These are phyloP conservation scores for Ernsta delagoae DNA, from an alignment of 2,888 invertebrate species.

Conservation along the genomic window DNA sequence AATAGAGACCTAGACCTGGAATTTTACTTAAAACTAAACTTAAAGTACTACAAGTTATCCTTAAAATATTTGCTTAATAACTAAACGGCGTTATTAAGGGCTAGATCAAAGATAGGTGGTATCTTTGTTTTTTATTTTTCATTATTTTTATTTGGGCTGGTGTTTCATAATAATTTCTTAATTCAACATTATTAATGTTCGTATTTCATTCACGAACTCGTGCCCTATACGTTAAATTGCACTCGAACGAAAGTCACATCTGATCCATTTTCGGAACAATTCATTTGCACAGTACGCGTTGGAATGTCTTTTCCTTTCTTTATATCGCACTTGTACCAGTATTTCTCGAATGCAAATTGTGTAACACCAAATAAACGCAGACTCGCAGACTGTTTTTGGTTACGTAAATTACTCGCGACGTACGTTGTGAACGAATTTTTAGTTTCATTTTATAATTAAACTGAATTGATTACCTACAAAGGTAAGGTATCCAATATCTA, in stretches of 20 bases:
- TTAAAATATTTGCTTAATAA: too few relatives aligned
- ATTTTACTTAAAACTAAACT: too few relatives aligned
- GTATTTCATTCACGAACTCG: conserved; percentile 4
- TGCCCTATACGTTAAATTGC: conserved; percentile 16
- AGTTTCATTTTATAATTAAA: too few relatives aligned
- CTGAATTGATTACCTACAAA: too few relatives aligned
- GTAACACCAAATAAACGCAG: conserved; percentile 10
- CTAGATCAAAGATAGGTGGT: too few relatives aligned
- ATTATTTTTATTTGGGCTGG: too few relatives aligned
- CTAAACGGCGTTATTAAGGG: too few relatives aligned
- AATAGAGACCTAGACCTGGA: too few relatives aligned
- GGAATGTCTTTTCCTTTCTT: conserved; percentile 26
- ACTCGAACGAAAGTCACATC: conserved; percentile 22
- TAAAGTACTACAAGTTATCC: too few relatives aligned
- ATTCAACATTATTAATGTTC: too few relatives aligned
- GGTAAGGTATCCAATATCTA: background rate
- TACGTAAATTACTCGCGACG: background rate
- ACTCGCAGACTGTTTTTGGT: background rate
- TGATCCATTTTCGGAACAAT: conserved; percentile 29
- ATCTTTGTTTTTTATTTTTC: too few relatives aligned
- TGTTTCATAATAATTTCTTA: background rate
- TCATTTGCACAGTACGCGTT: conserved; percentile 23
- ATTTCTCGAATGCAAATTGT: conserved; percentile 19
- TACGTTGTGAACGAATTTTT: background rate
- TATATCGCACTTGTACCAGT: conserved; percentile 17